A percentile compares a stretch with the other conserved stretches of the same genome.
Conservation (phyloP, 2,113 vertebrate genomes). For the Trachemys scripta region DNA sequence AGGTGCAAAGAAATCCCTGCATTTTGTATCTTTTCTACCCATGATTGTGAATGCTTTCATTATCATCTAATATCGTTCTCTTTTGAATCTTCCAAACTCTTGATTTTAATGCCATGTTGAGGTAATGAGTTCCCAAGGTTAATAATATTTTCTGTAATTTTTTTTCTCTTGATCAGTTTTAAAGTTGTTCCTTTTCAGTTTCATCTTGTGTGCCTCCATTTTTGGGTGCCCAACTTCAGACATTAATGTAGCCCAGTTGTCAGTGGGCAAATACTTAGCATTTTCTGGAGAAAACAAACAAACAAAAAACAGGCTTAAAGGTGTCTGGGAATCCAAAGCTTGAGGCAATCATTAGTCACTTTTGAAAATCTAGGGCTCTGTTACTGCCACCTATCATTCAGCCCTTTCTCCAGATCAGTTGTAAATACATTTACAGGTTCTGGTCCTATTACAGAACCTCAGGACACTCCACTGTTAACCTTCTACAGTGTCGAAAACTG, state of each 20-base stretch:
- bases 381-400: background rate
- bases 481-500: background rate
- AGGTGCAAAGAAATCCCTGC: background rate
- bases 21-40: background rate
- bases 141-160: background rate
- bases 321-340: background rate
- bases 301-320: background rate
- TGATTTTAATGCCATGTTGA: background rate
- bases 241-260: background rate
- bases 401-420: background rate
- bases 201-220: background rate
- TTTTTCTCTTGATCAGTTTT: background rate
- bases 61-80: background rate
- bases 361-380: background rate
- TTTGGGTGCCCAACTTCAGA: background rate
- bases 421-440: background rate
- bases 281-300: background rate
- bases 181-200: background rate
- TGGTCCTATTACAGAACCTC: background rate
- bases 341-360: rapidly evolving
- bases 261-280: background rate
- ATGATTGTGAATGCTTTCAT: background rate
- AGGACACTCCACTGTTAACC: background rate
- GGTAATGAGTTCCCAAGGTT: background rate
- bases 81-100: background rate